A percentile compares a stretch with the other conserved stretches of the same genome.
phyloP scores from a whole-genome alignment of 2,113 vertebrate species.

The Pycnonotus jocosus region DNA sequence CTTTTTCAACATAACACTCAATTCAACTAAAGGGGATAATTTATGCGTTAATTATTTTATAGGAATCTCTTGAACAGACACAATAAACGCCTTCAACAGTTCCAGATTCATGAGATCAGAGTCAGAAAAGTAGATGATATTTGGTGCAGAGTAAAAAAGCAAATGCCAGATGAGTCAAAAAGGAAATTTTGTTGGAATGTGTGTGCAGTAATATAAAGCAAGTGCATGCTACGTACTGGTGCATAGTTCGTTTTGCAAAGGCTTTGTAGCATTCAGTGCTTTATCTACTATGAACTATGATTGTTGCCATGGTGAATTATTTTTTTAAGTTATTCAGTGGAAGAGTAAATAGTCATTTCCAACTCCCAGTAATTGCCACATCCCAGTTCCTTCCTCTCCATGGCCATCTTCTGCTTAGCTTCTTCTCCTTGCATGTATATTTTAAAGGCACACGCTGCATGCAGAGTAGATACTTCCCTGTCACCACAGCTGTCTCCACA shows the following conservation, averaged over 20 bases:
- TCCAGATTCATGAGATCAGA: background rate
- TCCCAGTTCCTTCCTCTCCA: conserved; percentile 47
- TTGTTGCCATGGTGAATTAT: conserved; percentile 77
- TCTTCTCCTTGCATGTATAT: background rate
- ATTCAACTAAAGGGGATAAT: background rate
- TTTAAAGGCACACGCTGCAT: conserved; percentile 7
- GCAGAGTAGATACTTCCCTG: background rate
- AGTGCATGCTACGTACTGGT: background rate
- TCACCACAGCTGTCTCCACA: background rate
- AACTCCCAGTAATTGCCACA: conserved; percentile 64
- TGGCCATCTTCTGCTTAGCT: conserved; percentile 13
- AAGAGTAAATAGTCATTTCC: conserved; percentile 71
- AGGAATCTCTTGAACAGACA: background rate
- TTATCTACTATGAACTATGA: conserved; percentile 66
- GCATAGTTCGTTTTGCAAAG: conserved; percentile 40
- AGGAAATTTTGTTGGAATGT: background rate
- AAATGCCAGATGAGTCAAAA: conserved; percentile 3
- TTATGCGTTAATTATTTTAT: background rate
- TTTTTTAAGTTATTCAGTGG: conserved; percentile 72
- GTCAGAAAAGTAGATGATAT: background rate
- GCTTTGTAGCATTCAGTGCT: conserved; percentile 62
- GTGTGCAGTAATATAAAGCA: background rate
- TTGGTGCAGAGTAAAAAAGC: background rate
- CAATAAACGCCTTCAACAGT: background rate
- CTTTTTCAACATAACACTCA: background rate